A percentile compares a stretch with the other conserved stretches of the same genome.
Conservation (phyloP, 2,113 vertebrate genomes). For the Silurus asotus region DNA sequence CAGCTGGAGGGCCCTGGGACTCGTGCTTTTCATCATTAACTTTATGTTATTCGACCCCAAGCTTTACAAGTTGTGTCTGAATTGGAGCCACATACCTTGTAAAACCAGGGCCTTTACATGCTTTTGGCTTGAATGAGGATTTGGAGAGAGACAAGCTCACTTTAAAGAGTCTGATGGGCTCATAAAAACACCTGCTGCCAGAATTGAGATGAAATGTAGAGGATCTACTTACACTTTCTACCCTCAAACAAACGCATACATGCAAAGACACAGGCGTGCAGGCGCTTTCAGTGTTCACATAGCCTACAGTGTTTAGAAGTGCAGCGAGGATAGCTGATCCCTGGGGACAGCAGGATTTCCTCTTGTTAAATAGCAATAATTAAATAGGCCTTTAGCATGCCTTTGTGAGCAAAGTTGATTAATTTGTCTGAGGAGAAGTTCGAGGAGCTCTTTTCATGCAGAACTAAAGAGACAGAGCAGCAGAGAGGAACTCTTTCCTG, state of each 20-base stretch:
- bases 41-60: not conserved
- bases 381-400: slow-evolving; percentile 37
- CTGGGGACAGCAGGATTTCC: slow-evolving; percentile 42
- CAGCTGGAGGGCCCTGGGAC: not conserved
- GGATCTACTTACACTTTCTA: not conserved
- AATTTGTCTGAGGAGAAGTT: slow-evolving; percentile 20
- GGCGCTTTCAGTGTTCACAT: not conserved
- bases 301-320: slow-evolving; percentile 39
- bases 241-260: slow-evolving; percentile 24
- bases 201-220: not conserved
- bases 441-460: slow-evolving; percentile 41
- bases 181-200: slow-evolving; percentile 69
- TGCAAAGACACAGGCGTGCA: not conserved
- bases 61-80: slow-evolving; percentile 64
- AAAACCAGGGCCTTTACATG: slow-evolving; percentile 59
- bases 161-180: slow-evolving; percentile 59
- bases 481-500: not conserved
- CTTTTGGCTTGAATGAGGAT: slow-evolving; percentile 62
- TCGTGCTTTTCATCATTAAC: slow-evolving; percentile 10
- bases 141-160: slow-evolving; percentile 58
- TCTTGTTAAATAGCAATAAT: slow-evolving; percentile 49
- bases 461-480: slow-evolving; percentile 3
- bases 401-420: slow-evolving; percentile 41
- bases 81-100: slow-evolving; percentile 64
- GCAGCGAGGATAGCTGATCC: slow-evolving; percentile 35